Evolutionary conservation across 2,888 invertebrate species (phyloP), one percentile per base, ranked within the genome.

Genomic region (Amphipoea oculea): DNA sequence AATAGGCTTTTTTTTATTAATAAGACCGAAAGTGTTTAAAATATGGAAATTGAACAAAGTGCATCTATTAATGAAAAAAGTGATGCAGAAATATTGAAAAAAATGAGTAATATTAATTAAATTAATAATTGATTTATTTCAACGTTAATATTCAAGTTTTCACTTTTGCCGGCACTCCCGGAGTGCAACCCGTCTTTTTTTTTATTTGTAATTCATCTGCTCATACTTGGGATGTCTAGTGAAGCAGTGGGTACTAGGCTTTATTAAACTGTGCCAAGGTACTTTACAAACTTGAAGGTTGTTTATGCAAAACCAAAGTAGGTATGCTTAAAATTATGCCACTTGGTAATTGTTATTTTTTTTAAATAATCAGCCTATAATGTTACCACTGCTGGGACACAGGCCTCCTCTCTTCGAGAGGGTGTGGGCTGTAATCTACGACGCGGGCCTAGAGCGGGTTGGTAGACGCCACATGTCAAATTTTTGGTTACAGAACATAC

Each of bases 251-350:
- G 42, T 54, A 42, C 68, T 66, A 54, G 12, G 65, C n/a, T 79
- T 79, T 40, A 79, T 84, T 72, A 82, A 82, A 84, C 72, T 84
- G 68, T 84, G 71, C 57, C 71, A 82, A 84, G 71, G 67, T 63
- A 66, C 14, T 62, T 54, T 14, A 40, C 12, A n/a, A 63, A 63
- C 51, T 63, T 20, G 60, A 68, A 78, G 29, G 5, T 68, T 48
- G 14, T 81, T 57, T 29, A 29, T 54, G 54, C 45, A 7, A 17
- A 36, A n/a, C n/a, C 11, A 62, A 29, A 29, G 29, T 29, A 29
- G 29, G 29, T 29, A 57, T 60, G 36, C 45, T 60, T 36, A 5
- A 60, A 23, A 54, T 23, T 36, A 51, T 2, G n/a, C 2, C 20
- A 14, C 7, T 51, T 36, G 14, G 12, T 20, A 7, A 7, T 14